Conservation (phyloP, 2,113 vertebrate genomes). For the Dasyurus viverrinus region DNA sequence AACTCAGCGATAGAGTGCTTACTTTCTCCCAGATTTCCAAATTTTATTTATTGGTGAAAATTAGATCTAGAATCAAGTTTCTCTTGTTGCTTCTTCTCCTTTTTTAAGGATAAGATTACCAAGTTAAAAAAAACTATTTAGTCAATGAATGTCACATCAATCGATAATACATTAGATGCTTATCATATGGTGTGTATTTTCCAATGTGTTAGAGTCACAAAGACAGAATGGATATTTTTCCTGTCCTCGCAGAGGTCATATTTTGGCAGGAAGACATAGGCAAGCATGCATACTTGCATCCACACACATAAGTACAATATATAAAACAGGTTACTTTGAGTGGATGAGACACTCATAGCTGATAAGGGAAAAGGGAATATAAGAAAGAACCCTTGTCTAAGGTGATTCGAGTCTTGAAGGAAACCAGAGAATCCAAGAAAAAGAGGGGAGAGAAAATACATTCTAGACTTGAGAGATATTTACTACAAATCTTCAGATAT, state of each 20-base stretch:
- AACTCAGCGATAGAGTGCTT: background rate
- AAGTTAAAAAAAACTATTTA: background rate
- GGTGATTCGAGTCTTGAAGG: background rate
- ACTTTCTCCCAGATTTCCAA: background rate
- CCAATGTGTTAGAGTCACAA: background rate
- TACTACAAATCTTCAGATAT: background rate
- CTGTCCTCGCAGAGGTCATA: background rate
- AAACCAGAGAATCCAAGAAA: background rate
- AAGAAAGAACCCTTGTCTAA: background rate
- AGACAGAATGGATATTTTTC: background rate
- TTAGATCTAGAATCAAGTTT: background rate
- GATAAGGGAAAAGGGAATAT: background rate
- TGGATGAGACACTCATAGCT: background rate
- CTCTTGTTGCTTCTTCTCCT: background rate
- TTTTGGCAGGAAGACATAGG: background rate
- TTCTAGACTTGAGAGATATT: background rate
- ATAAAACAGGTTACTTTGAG: background rate
- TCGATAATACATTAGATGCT: background rate
- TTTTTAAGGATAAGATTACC: background rate
- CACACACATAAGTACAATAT: background rate
- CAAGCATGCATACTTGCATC: no score
- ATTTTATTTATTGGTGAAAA: background rate
- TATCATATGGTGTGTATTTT: background rate
- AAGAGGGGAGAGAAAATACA: no score
- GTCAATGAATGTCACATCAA: background rate